phyloP scores from a whole-genome alignment of 1,140 invertebrate genomes.

The Drosophila lacertosa region DNA sequence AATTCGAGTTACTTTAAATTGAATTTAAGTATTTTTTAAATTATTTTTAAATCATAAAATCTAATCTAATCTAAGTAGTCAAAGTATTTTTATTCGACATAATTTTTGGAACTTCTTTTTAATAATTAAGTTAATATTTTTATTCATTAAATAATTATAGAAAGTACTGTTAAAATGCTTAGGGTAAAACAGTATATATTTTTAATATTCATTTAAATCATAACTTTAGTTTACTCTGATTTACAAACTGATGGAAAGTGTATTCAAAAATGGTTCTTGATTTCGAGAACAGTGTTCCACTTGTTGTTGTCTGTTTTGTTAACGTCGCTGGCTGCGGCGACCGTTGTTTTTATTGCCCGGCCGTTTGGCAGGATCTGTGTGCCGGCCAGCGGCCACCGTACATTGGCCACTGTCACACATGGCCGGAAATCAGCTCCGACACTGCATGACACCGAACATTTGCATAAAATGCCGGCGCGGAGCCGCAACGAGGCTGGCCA shows the following conservation, averaged over 20 bases:
- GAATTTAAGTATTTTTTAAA: too few species aligned
- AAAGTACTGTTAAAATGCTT: too few species aligned
- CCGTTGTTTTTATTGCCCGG: slow-evolving; percentile 68
- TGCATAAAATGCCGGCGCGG: slow-evolving; percentile 69
- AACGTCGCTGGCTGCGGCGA: slow-evolving; percentile 37
- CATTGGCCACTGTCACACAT: slow-evolving; percentile 71
- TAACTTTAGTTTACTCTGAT: too few species aligned
- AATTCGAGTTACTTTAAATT: too few species aligned
- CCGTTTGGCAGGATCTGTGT: slow-evolving; percentile 13
- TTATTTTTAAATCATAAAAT: too few species aligned
- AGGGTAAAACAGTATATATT: not conserved
- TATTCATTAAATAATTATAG: too few species aligned
- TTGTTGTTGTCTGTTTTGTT: slow-evolving; percentile 38
- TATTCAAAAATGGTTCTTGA: slow-evolving; percentile 6
- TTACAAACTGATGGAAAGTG: too few species aligned
- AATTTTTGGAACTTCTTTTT: too few species aligned
- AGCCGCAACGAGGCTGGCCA: slow-evolving; percentile 20
- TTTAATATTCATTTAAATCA: not conserved
- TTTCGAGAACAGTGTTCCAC: not conserved
- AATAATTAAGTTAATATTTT: too few species aligned
- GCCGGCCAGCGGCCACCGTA: slow-evolving; percentile 29
- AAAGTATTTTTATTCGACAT: too few species aligned
- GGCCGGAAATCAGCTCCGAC: slow-evolving; percentile 75
- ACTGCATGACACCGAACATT: slow-evolving; percentile 79
- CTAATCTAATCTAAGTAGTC: too few species aligned